These are phyloP conservation scores for Lasioglossum oenotherae DNA, from an alignment of 2,888 invertebrate genomes.

Conservation along the genomic window DNA sequence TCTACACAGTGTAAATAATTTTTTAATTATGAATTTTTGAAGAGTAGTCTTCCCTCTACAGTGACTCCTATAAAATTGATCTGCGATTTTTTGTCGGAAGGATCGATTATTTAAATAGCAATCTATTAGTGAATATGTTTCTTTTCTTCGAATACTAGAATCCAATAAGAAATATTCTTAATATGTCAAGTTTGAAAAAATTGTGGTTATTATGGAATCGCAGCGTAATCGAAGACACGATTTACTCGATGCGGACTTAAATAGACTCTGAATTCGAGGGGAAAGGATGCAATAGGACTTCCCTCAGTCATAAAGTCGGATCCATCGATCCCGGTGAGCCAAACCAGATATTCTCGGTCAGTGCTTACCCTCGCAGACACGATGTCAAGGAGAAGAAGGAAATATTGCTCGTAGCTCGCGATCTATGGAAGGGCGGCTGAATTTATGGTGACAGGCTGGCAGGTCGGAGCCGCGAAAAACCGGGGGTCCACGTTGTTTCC, in stretches of 20 bases:
- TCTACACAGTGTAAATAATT: not conserved
- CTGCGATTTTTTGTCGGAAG: not conserved
- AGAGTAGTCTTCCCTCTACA: not conserved
- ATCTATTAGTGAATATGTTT: too few species aligned
- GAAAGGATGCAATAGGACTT: not conserved
- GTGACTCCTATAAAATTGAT: not conserved
- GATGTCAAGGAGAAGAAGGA: conserved; percentile 53
- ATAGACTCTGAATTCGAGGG: not conserved
- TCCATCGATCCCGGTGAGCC: conserved; percentile 38
- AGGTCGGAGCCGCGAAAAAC: conserved; percentile 38
- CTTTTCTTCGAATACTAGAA: too few species aligned
- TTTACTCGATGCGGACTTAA: not conserved
- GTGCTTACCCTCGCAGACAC: conserved; percentile 44
- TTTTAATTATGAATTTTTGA: not conserved
- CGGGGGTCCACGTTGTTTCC: conserved; percentile 34
- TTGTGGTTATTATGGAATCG: not conserved
- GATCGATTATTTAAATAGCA: too few species aligned
- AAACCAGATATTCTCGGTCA: conserved; percentile 37
- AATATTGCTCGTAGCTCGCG: conserved; percentile 64
- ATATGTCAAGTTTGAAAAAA: too few species aligned
- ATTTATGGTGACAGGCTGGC: conserved; percentile 60
- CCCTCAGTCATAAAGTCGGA: conserved; percentile 34
- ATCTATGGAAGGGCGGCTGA: conserved; percentile 58
- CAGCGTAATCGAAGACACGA: not conserved
- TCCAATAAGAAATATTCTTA: too few species aligned